Evolutionary conservation across 2,797 vertebrate species (phyloP).

Genomic region (Cossypha polioptera): DNA sequence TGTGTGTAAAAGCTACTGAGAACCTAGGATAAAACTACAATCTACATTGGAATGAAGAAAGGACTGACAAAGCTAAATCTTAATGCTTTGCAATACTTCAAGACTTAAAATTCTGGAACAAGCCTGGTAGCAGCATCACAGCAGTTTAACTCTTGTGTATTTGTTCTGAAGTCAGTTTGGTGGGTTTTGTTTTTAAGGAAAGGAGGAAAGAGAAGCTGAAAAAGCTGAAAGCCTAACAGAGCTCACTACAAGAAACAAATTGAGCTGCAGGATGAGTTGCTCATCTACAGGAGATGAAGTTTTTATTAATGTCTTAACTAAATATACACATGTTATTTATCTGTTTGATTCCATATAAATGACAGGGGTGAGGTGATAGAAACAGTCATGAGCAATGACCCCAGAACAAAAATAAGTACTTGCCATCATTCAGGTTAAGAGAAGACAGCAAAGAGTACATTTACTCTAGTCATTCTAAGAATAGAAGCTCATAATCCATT

Average conservation of each 20-base stretch:
- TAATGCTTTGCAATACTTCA: background rate
- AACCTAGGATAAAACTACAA: background rate
- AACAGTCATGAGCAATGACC: background rate
- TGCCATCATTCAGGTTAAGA: background rate
- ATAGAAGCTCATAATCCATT: background rate
- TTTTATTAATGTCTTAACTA: background rate
- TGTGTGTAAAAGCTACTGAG: background rate
- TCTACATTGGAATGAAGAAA: background rate
- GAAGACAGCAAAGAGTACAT: background rate
- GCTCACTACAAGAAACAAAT: background rate
- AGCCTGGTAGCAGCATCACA: background rate
- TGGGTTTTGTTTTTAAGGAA: background rate
- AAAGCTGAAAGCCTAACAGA: background rate
- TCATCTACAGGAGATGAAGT: background rate
- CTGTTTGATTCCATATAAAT: background rate
- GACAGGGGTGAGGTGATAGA: background rate
- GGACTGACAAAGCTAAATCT: background rate
- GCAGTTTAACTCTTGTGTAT: background rate
- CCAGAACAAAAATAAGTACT: background rate
- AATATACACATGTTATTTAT: background rate
- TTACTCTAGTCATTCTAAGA: slow-evolving; percentile 12
- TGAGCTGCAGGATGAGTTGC: background rate
- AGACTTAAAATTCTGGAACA: background rate
- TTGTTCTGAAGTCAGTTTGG: background rate
- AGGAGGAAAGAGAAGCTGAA: background rate